Evolutionary conservation across 2,888 invertebrate genomes (phyloP).

Genomic region (Megaustenia siamemsis): DNA sequence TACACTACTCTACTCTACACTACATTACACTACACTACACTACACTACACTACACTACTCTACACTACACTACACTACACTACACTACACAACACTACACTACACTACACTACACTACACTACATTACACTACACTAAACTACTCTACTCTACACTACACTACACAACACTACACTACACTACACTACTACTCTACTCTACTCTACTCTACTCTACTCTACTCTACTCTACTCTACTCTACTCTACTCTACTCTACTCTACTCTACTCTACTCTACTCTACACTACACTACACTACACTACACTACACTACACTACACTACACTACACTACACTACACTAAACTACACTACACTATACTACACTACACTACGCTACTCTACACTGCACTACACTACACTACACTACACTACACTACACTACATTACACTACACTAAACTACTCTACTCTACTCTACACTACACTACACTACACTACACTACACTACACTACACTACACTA

Average conservation of each 20-base stretch:
- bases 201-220: too few relatives aligned
- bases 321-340: not conserved
- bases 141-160: too few relatives aligned
- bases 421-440: slow-evolving; percentile 15
- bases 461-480: slow-evolving; percentile 21
- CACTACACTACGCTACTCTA: not conserved
- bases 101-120: not conserved
- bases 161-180: too few relatives aligned
- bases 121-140: not conserved
- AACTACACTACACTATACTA: slow-evolving; percentile 6
- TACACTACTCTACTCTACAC: not conserved
- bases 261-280: too few relatives aligned
- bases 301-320: too few relatives aligned
- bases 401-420: slow-evolving; percentile 34
- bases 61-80: not conserved
- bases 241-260: too few relatives aligned
- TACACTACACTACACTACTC: not conserved
- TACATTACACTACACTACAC: not conserved
- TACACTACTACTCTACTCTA: too few relatives aligned
- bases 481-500: slow-evolving; percentile 10
- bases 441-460: slow-evolving; percentile 19
- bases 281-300: too few relatives aligned
- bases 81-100: not conserved
- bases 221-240: too few relatives aligned
- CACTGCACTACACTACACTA: not conserved